phyloP scores from a whole-genome alignment of 2,797 vertebrate genomes.

The Mus spretus region DNA sequence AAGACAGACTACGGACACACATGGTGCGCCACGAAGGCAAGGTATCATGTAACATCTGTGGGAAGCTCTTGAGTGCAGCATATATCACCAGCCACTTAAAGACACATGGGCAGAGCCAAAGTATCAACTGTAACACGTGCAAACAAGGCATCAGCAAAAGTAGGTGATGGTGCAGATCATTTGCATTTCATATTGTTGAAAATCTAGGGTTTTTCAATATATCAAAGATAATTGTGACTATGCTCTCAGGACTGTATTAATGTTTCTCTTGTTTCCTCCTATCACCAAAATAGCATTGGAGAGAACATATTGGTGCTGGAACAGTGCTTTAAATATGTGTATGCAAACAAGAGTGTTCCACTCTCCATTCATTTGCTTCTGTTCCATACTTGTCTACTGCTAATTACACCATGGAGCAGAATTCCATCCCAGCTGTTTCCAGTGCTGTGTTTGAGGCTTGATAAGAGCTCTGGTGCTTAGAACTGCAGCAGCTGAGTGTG shows the following conservation, averaged over 20 bases:
- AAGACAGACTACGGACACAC: slow-evolving; percentile 98
- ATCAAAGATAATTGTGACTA: slow-evolving; percentile 2
- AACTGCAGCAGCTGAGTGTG: background rate
- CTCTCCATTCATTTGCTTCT: slow-evolving; percentile 8
- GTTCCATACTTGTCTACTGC: background rate
- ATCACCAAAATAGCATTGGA: background rate
- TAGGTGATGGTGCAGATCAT: slow-evolving; percentile 85
- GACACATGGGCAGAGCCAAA: slow-evolving; percentile 96
- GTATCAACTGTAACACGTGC: slow-evolving; percentile 96
- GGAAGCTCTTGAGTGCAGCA: slow-evolving; percentile 98
- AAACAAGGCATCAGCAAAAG: slow-evolving; percentile 97
- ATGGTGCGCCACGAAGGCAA: slow-evolving; percentile 99
- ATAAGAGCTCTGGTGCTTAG: slow-evolving; percentile 56
- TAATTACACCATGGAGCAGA: background rate
- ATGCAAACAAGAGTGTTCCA: background rate
- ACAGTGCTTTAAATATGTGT: background rate
- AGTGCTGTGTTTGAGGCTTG: background rate
- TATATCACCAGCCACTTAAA: slow-evolving; percentile 99
- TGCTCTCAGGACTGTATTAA: slow-evolving; percentile 43
- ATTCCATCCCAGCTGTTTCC: slow-evolving; percentile 25
- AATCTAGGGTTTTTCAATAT: background rate
- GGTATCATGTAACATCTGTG: slow-evolving; percentile 98
- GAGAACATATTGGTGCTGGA: slow-evolving; percentile 10
- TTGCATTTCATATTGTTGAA: slow-evolving; percentile 57
- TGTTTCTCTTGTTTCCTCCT: slow-evolving; percentile 33